These are phyloP conservation scores for Eutrigla gurnardus DNA, from an alignment of 2,797 vertebrate species.

Conservation along the genomic window DNA sequence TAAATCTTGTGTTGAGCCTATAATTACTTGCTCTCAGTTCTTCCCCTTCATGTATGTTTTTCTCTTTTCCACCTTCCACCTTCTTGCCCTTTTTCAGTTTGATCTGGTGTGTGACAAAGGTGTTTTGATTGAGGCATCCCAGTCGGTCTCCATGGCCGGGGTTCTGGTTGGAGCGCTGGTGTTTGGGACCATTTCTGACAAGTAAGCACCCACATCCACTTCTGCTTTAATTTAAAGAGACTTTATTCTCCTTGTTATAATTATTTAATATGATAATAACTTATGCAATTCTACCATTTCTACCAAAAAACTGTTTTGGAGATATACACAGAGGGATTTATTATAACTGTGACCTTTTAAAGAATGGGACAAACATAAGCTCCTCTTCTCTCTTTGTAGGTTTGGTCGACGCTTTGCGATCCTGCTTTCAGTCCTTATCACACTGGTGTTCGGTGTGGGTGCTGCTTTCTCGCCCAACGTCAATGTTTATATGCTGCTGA, in stretches of 20 bases:
- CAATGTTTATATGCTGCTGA: slow-evolving; percentile 85
- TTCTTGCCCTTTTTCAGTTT: slow-evolving; percentile 78
- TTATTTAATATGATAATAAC: no score
- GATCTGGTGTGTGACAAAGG: slow-evolving; percentile 88
- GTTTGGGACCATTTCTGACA: slow-evolving; percentile 87
- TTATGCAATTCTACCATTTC: no score
- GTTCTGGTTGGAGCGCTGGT: slow-evolving; percentile 88
- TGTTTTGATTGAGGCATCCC: slow-evolving; percentile 82
- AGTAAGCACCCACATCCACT: slow-evolving; percentile 72
- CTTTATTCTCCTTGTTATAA: no score
- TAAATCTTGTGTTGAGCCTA: no score
- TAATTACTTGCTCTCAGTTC: no score
- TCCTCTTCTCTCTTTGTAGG: slow-evolving; percentile 71
- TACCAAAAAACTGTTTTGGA: not conserved
- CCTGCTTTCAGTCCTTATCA: slow-evolving; percentile 83
- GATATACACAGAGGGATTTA: not conserved
- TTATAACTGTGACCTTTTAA: no score
- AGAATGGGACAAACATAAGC: not conserved
- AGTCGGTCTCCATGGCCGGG: slow-evolving; percentile 90
- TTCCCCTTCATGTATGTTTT: no score
- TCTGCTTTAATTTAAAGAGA: not conserved
- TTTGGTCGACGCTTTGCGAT: slow-evolving; percentile 87
- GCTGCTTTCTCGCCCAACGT: slow-evolving; percentile 86
- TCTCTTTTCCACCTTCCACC: not conserved
- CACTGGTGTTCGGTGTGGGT: slow-evolving; percentile 80